These are phyloP conservation scores for Gallinago undulata DNA, from an alignment of 2,113 vertebrate genomes.

Conservation along the genomic window DNA sequence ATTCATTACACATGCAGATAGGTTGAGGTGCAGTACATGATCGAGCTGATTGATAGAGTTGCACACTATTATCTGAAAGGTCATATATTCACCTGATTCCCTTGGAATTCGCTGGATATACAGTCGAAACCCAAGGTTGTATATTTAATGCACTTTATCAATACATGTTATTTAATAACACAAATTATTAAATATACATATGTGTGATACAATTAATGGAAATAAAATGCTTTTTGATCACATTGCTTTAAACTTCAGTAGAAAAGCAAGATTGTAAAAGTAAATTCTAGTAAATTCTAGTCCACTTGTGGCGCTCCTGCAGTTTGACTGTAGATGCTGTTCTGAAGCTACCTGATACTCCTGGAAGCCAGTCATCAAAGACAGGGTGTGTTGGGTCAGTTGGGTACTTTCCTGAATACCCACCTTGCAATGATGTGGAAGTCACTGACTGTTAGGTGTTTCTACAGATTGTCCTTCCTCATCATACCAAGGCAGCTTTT, in stretches of 20 bases:
- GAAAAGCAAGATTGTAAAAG: neutral
- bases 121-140: neutral
- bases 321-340: neutral
- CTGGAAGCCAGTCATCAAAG: neutral
- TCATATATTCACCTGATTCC: conserved; percentile 63
- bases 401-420: neutral
- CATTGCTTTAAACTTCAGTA: neutral
- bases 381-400: neutral
- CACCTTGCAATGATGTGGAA: neutral
- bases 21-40: conserved; percentile 5
- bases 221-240: neutral
- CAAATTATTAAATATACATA: neutral
- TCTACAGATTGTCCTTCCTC: neutral
- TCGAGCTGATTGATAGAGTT: conserved; percentile 59
- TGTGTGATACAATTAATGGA: neutral
- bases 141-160: neutral
- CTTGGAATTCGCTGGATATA: conserved; percentile 57
- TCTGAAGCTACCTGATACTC: neutral
- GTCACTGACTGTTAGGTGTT: neutral
- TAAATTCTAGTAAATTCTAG: neutral
- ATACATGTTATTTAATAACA: neutral
- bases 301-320: neutral
- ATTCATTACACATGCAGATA: conserved; percentile 29
- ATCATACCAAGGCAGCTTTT: neutral
- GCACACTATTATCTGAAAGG: conserved; percentile 49